A percentile compares a stretch with the other conserved stretches of the same genome.
phyloP scores from a whole-genome alignment of 2,113 vertebrate species.

The Aldabrachelys gigantea region DNA sequence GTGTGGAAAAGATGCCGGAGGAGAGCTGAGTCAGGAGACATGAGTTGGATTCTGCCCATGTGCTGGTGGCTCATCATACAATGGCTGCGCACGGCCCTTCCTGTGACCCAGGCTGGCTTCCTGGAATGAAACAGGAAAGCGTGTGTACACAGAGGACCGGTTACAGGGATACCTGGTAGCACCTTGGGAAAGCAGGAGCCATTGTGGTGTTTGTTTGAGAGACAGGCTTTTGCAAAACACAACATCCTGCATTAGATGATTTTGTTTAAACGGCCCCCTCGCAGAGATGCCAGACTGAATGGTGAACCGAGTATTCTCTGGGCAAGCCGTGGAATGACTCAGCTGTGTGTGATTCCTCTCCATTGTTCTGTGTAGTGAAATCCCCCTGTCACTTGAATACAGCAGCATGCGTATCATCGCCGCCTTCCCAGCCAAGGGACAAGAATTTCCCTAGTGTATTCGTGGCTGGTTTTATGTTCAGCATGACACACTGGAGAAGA shows the following conservation, averaged over 20 bases:
- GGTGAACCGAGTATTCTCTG: background rate
- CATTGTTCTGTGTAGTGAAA: background rate
- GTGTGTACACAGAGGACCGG: background rate
- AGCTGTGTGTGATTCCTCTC: background rate
- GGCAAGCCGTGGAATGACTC: background rate
- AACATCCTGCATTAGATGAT: accelerated
- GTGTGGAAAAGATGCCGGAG: background rate
- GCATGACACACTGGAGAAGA: accelerated
- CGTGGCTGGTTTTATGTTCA: accelerated
- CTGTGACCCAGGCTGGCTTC: background rate
- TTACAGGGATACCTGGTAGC: too few species aligned
- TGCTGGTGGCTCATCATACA: background rate
- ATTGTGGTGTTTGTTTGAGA: background rate
- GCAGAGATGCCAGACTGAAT: accelerated
- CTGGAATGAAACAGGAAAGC: background rate
- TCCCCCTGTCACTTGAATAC: background rate
- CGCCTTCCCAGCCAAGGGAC: background rate
- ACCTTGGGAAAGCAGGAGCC: too few species aligned
- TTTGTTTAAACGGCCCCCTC: background rate
- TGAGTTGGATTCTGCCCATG: background rate
- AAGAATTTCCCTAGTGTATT: accelerated
- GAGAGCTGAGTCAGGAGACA: background rate
- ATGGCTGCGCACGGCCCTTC: background rate
- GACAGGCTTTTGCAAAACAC: background rate
- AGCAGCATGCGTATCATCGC: background rate